A percentile compares a stretch with the other conserved stretches of the same genome.
Evolutionary conservation across 2,797 vertebrate genomes (phyloP).

Genomic region (Melanogrammus aeglefinus): DNA sequence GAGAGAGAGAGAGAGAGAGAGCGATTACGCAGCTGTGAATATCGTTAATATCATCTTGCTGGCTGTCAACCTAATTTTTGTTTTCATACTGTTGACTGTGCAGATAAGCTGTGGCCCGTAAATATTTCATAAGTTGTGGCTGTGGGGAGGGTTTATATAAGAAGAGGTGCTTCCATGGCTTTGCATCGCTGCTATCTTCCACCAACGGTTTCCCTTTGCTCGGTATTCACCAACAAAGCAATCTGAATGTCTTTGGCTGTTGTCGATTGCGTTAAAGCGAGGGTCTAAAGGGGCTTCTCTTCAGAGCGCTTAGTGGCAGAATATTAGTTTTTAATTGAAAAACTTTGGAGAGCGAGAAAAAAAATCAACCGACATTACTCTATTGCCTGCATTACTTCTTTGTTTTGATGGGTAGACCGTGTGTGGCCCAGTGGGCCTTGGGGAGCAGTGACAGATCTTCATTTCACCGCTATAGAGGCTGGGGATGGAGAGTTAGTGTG

Average conservation of each 20-base stretch:
- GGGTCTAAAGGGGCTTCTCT: background rate
- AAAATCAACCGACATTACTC: background rate
- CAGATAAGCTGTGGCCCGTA: conserved; percentile 45
- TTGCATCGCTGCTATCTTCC: background rate
- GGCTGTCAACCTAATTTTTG: conserved; percentile 22
- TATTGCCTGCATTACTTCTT: background rate
- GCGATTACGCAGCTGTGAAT: background rate
- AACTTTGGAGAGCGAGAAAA: background rate
- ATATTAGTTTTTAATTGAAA: background rate
- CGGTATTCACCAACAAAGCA: background rate
- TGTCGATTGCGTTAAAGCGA: background rate
- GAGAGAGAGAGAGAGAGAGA: background rate
- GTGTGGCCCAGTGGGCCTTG: background rate
- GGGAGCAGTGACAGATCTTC: background rate
- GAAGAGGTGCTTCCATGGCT: background rate
- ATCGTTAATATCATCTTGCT: background rate
- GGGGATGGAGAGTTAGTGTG: background rate
- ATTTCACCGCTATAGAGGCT: background rate
- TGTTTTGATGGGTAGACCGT: background rate
- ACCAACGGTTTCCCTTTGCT: background rate
- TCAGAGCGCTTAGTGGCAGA: background rate
- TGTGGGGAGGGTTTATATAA: conserved; percentile 24
- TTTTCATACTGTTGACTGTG: conserved; percentile 8
- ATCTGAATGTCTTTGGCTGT: background rate
- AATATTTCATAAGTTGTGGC: conserved; percentile 59